phyloP scores from a whole-genome alignment of 2,888 invertebrate genomes.

The Heliothis peltigera region DNA sequence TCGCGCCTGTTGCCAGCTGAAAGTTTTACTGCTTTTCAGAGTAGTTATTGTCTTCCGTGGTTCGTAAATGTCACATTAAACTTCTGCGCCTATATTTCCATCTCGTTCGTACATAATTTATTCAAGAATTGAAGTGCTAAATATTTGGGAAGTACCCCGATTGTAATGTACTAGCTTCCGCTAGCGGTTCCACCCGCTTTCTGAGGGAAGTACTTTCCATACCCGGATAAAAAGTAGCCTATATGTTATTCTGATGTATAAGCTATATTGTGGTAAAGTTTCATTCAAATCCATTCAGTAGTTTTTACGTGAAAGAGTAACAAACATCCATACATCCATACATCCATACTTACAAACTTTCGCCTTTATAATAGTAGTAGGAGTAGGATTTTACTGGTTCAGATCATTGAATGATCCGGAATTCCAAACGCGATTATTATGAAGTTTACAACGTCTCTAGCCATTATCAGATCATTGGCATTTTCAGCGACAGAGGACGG shows the following conservation, averaged over 20 bases:
- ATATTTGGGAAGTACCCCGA: constrained; percentile 20
- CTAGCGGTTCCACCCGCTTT: too few species aligned
- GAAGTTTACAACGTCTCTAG: neutral
- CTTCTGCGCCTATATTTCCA: constrained; percentile 38
- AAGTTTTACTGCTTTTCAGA: constrained; percentile 42
- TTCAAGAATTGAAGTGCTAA: constrained; percentile 37
- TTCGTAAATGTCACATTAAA: constrained; percentile 54
- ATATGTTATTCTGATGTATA: too few species aligned
- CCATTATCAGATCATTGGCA: constrained; percentile 43
- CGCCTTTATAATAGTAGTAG: too few species aligned
- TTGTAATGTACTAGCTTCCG: constrained; percentile 11
- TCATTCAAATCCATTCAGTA: too few species aligned
- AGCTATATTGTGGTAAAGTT: too few species aligned
- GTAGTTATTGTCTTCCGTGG: constrained; percentile 52
- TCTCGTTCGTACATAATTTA: constrained; percentile 33
- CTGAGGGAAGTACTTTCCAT: too few species aligned
- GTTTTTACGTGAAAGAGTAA: too few species aligned
- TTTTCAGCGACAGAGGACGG: constrained; percentile 10
- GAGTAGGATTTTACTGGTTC: constrained; percentile 8
- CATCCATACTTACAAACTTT: too few species aligned
- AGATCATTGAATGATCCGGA: constrained; percentile 6
- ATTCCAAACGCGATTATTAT: constrained; percentile 6
- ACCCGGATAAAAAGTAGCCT: too few species aligned
- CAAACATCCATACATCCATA: too few species aligned
- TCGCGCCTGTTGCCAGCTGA: constrained; percentile 42